Conservation (phyloP, 2,113 vertebrate species). For the Tragelaphus strepsiceros region DNA sequence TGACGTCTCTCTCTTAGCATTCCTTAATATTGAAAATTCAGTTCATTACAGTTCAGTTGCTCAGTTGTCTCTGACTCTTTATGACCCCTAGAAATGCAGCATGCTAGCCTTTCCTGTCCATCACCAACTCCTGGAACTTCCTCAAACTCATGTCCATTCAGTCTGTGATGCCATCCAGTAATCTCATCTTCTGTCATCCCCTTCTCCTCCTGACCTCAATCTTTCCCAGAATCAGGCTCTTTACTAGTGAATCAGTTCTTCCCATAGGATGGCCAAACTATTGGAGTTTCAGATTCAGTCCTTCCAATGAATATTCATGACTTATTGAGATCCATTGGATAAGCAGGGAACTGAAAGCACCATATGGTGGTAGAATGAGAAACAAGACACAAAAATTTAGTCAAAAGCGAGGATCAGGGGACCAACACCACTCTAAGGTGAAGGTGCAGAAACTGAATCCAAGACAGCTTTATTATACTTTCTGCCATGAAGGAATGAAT, state of each 20-base stretch:
- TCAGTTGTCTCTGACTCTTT: background rate
- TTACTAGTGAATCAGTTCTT: background rate
- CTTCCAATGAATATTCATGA: background rate
- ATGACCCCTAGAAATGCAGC: background rate
- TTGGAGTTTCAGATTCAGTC: background rate
- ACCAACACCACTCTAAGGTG: background rate
- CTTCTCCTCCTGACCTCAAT: background rate
- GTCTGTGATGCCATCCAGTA: background rate
- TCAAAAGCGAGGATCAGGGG: background rate
- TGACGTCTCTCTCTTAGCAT: background rate
- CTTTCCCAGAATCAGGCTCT: background rate
- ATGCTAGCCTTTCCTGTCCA: background rate
- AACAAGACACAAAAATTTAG: background rate
- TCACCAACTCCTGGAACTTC: background rate
- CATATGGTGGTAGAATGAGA: fast-evolving
- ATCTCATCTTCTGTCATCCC: background rate
- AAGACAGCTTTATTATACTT: background rate
- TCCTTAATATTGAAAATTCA: background rate
- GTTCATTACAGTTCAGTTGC: background rate
- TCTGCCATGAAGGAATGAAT: background rate
- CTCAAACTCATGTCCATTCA: background rate
- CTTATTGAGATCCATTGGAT: background rate
- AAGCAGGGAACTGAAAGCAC: background rate
- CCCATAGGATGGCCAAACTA: background rate
- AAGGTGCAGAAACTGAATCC: background rate